Conservation (phyloP, 2,888 invertebrate genomes). For the Rhamphomyia laevipes region DNA sequence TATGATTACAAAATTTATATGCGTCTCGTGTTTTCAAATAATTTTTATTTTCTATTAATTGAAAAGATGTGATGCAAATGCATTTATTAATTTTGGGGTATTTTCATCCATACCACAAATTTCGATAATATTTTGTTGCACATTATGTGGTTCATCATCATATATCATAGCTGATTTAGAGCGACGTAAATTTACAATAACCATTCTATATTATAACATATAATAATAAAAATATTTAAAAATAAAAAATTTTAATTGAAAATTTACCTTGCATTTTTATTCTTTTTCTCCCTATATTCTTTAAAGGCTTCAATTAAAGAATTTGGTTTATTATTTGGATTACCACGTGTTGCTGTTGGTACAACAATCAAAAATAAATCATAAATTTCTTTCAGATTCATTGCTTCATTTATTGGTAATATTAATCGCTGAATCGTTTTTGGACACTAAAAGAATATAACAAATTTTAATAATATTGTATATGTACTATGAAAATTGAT, state of each 20-base stretch:
- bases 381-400: slow-evolving; percentile 19
- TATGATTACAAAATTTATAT: too few relatives aligned
- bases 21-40: too few relatives aligned
- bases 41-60: slow-evolving; percentile 7
- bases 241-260: background rate
- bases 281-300: slow-evolving; percentile 25
- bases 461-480: slow-evolving; percentile 1
- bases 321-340: slow-evolving; percentile 23
- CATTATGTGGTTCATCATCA: slow-evolving; percentile 10
- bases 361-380: slow-evolving; percentile 32
- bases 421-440: slow-evolving; percentile 24
- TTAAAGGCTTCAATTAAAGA: slow-evolving; percentile 20
- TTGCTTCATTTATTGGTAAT: slow-evolving; percentile 22
- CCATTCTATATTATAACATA: slow-evolving; percentile 21
- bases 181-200: slow-evolving; percentile 28
- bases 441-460: slow-evolving; percentile 14
- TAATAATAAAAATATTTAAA: background rate
- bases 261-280: slow-evolving; percentile 29
- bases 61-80: slow-evolving; percentile 34
- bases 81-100: slow-evolving; percentile 40
- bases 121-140: slow-evolving; percentile 35
- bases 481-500: too few relatives aligned
- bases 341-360: slow-evolving; percentile 28
- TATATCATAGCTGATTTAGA: slow-evolving; percentile 15
- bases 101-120: slow-evolving; percentile 41